These are phyloP conservation scores for Gyps fulvus DNA, from an alignment of 2,113 vertebrate species.

Conservation along the genomic window DNA sequence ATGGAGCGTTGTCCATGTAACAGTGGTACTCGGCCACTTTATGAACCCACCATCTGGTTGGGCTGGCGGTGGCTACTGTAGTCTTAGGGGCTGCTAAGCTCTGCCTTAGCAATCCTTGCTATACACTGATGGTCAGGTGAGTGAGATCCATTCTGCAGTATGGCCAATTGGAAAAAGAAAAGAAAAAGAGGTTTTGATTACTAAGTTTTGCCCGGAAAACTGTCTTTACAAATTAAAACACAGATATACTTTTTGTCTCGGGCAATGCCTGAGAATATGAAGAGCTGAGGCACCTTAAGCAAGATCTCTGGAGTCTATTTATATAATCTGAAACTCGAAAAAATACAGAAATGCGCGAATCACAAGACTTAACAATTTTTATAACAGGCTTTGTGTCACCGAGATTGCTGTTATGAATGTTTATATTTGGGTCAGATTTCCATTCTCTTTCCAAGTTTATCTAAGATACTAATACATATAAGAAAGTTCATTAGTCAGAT, in stretches of 20 bases:
- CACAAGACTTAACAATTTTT: not conserved
- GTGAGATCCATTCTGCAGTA: not conserved
- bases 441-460: not conserved
- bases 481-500: not conserved
- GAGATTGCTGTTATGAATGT: not conserved
- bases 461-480: not conserved
- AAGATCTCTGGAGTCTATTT: slow-evolving; percentile 23
- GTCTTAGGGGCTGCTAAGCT: not conserved
- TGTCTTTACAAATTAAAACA: not conserved
- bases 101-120: not conserved
- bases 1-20: not conserved
- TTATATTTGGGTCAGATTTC: not conserved
- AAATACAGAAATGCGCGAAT: slow-evolving; percentile 12
- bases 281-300: not conserved
- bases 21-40: not conserved
- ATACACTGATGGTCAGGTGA: not conserved
- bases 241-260: not conserved
- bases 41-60: not conserved
- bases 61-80: not conserved
- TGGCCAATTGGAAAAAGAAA: not conserved
- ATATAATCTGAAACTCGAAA: slow-evolving; percentile 6
- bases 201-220: not conserved
- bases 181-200: not conserved
- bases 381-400: not conserved
- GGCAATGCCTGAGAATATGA: not conserved